Percentiles rank a stretch among this genome's conserved stretches.
Evolutionary conservation across 2,797 vertebrate species (phyloP).

Genomic region (Austrolebias charrua): DNA sequence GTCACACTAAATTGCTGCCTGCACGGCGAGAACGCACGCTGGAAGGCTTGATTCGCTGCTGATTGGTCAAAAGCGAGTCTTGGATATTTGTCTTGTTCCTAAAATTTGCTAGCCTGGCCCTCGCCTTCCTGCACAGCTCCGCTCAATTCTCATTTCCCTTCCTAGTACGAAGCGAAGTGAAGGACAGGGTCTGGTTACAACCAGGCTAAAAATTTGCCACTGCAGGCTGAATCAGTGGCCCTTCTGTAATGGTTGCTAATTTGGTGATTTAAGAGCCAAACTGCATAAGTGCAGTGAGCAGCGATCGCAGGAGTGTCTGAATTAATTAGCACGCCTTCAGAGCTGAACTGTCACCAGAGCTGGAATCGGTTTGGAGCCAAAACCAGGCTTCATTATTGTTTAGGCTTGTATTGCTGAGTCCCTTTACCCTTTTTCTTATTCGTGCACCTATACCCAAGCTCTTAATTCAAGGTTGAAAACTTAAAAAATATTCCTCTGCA

Average conservation of each 20-base stretch:
- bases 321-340: constrained; percentile 40
- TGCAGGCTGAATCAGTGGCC: constrained; percentile 52
- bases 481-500: too few species aligned
- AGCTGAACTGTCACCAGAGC: constrained; percentile 61
- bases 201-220: too few species aligned
- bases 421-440: too few species aligned
- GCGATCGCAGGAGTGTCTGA: constrained; percentile 58
- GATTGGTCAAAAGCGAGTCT: not conserved
- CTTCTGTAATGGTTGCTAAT: constrained; percentile 63
- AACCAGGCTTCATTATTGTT: constrained; percentile 67
- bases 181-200: too few species aligned
- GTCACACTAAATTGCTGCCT: constrained; percentile 17
- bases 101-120: too few species aligned
- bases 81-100: constrained; percentile 1
- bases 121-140: too few species aligned
- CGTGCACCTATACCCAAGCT: too few species aligned
- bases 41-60: constrained; percentile 29
- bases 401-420: constrained; percentile 41
- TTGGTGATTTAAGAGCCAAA: constrained; percentile 64
- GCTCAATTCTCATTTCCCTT: too few species aligned
- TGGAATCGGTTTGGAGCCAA: constrained; percentile 49
- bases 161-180: too few species aligned
- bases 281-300: constrained; percentile 61
- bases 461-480: too few species aligned
- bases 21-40: constrained; percentile 40